Evolutionary conservation across 2,888 invertebrate species (phyloP).

Genomic region (Harpalus rufipes): DNA sequence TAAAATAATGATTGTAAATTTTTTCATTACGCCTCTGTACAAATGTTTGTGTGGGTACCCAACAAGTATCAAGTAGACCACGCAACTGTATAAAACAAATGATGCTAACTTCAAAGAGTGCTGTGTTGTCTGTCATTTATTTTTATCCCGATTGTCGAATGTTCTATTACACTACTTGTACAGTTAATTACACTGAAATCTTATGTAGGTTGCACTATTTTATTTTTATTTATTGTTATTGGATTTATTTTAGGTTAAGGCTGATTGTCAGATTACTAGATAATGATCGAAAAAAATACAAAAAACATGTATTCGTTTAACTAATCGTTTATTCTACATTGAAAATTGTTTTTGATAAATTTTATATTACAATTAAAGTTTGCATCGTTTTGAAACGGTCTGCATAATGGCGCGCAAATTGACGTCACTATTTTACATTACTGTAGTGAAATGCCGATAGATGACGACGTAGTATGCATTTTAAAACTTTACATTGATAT

Average conservation of each 20-base stretch:
- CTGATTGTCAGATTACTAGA: conserved; percentile 31
- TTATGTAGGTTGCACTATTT: conserved; percentile 37
- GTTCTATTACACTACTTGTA: conserved; percentile 1
- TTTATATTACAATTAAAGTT: no score
- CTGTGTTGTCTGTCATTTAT: conserved; percentile 8
- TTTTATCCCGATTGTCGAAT: conserved; percentile 18
- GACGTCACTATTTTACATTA: no score
- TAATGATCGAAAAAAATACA: conserved; percentile 35
- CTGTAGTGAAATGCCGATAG: no score
- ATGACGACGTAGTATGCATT: no score
- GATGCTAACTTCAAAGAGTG: conserved; percentile 24
- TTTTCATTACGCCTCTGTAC: not conserved
- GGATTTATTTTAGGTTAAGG: conserved; percentile 58
- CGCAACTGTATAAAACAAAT: conserved; percentile 49
- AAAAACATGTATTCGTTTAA: not conserved
- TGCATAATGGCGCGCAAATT: no score
- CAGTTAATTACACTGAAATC: conserved; percentile 22
- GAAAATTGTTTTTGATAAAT: no score
- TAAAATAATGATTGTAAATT: no score
- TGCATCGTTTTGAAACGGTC: no score
- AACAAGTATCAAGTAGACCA: conserved; percentile 21
- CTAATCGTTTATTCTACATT: no score
- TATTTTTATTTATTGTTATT: conserved; percentile 56
- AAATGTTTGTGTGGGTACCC: not conserved
- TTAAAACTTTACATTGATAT: no score